Conservation (phyloP, 2,888 invertebrate genomes). For the Stomorhina lunata region DNA sequence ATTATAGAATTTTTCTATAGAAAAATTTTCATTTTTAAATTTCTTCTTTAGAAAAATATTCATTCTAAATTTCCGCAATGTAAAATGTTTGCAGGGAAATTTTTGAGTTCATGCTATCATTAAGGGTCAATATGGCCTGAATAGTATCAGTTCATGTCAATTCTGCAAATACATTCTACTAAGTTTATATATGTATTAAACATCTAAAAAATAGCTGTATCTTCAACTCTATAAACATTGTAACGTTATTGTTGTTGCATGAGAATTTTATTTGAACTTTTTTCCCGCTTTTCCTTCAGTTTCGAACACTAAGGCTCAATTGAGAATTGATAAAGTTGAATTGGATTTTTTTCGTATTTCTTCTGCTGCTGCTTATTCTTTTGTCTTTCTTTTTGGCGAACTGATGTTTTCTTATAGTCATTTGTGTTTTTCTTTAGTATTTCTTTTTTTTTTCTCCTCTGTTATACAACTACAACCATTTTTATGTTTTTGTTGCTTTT, state of each 20-base stretch:
- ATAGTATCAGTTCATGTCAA: slow-evolving; percentile 26
- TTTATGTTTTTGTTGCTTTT: slow-evolving; percentile 29
- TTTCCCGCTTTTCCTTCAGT: background rate
- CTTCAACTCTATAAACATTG: slow-evolving; percentile 2
- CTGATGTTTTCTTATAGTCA: slow-evolving; percentile 31
- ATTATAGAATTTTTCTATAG: no score
- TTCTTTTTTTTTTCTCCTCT: slow-evolving; percentile 7
- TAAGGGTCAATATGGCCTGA: slow-evolving; percentile 72
- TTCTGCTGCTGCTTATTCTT: slow-evolving; percentile 20
- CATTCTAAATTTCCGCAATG: slow-evolving; percentile 3
- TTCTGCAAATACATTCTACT: background rate
- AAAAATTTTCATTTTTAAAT: no score
- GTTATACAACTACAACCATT: slow-evolving; percentile 38
- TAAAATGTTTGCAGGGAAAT: no score
- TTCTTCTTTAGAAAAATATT: no score
- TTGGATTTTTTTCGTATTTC: slow-evolving; percentile 60
- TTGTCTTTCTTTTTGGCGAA: slow-evolving; percentile 23
- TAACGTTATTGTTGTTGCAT: slow-evolving; percentile 28
- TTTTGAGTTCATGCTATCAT: slow-evolving; percentile 74
- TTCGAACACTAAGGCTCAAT: slow-evolving; percentile 71
- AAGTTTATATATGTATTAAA: background rate
- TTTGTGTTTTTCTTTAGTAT: slow-evolving; percentile 14
- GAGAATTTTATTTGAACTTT: slow-evolving; percentile 20
- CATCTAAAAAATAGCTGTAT: slow-evolving; percentile 7
- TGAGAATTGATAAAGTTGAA: slow-evolving; percentile 78